Evolutionary conservation across 1,140 invertebrate genomes (phyloP), one percentile per base, ranked within the genome.

Genomic region (Halyomorpha halys): DNA sequence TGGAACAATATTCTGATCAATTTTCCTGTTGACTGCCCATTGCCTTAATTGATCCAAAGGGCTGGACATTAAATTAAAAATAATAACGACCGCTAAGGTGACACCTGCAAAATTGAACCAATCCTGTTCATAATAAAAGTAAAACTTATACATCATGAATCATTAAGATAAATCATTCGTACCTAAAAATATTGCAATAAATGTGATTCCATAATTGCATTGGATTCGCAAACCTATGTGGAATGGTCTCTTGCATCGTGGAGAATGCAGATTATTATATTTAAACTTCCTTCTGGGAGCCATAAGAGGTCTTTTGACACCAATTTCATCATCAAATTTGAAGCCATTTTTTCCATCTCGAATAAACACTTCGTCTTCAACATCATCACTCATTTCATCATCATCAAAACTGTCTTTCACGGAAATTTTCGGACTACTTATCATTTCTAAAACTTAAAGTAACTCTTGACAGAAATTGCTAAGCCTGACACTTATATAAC

Each of bases 321-420:
- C 83, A 59, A 81, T 76, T 68, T 86, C 83, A 67, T 85, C 82
- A 69, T 84, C 82, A 66, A 83, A 71, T 68, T 78, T 76, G 64
- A 74, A 79, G 44, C 80, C 79, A 70, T 79, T 82, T 74, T 81
- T 80, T 13, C 84, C 84, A 77, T 87, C 84, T 66, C 84, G 77
- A 66, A 87, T 86, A 69, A 89, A 88, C 16, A 89, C 86, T 72
- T 86, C 84, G 72, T 88, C 86, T 70, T 88, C 86, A 4, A 86
- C 80, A 73, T 87, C 86, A 66, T 73, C 72, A 65, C 80, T 82
- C 18, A 80, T 67, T 70, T 83, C 81, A 51, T 83, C 82, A 47
- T 83, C 82, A 23, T 79, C 78, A 51, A 75, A 76, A 62, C 74
- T 77, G 62, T 80, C 78, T 61, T 72, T 69, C 0, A 79, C 73